phyloP scores from a whole-genome alignment of 2,797 vertebrate species.

The Semaprochilodus insignis region DNA sequence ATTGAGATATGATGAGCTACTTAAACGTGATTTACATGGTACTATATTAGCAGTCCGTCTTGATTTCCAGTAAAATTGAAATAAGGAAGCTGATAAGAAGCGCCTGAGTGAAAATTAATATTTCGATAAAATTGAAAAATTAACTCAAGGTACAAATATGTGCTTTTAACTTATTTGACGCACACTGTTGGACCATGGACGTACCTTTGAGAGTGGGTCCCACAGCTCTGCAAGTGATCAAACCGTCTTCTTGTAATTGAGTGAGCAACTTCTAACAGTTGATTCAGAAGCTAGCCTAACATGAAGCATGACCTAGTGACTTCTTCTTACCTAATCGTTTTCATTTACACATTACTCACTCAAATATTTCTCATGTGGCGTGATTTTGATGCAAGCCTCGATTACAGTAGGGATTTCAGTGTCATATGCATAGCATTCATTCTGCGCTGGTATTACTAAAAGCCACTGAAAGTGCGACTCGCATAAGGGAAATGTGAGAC shows the following conservation, averaged over 20 bases:
- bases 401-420: not conserved
- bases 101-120: too few species aligned
- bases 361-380: constrained; percentile 10
- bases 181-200: too few species aligned
- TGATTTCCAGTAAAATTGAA: too few species aligned
- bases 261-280: not conserved
- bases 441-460: not conserved
- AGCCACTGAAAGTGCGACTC: not conserved
- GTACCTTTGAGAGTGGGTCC: too few species aligned
- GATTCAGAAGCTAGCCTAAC: not conserved
- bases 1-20: too few species aligned
- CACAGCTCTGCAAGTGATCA: too few species aligned
- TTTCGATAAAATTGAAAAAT: too few species aligned
- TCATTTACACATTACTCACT: not conserved
- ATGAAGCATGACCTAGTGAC: not conserved
- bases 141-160: too few species aligned
- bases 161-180: too few species aligned
- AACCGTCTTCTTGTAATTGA: not conserved
- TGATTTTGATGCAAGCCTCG: not conserved
- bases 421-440: not conserved
- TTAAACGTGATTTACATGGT: too few species aligned
- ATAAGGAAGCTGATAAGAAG: too few species aligned
- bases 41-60: too few species aligned
- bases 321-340: not conserved
- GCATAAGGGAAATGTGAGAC: not conserved